phyloP scores from a whole-genome alignment of 2,797 vertebrate genomes.

The Ceryle rudis region DNA sequence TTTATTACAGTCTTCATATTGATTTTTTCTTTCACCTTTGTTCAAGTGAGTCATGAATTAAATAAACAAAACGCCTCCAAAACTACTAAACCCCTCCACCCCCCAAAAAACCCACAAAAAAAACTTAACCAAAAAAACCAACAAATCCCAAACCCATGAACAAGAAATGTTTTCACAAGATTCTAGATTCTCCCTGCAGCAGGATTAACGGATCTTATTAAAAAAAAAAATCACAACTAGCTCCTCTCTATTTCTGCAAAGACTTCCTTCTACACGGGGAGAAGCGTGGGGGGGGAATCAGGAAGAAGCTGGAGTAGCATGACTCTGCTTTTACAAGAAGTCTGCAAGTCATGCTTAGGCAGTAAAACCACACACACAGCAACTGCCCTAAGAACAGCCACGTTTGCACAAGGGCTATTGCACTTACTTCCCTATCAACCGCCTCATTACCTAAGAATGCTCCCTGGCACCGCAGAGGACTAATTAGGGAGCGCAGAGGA shows the following conservation, averaged over 20 bases:
- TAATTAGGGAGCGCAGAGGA: background rate
- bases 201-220: background rate
- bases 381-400: background rate
- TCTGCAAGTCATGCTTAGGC: conserved; percentile 25
- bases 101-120: background rate
- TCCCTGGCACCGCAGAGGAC: background rate
- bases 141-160: background rate
- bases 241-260: background rate
- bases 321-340: conserved; percentile 31
- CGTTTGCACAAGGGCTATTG: background rate
- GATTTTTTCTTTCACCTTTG: background rate
- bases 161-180: background rate
- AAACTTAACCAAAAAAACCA: background rate
- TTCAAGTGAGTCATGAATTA: background rate
- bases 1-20: background rate
- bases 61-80: background rate
- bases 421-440: background rate
- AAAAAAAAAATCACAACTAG: background rate
- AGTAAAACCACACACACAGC: background rate
- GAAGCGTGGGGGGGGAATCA: background rate
- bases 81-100: too few relatives aligned
- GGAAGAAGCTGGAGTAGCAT: background rate
- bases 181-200: background rate
- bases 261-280: background rate
- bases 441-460: background rate